Evolutionary conservation across 37 sponge, comb jelly and placozoan species (phyloP).

Genomic region (Hexactinellida sp.): DNA sequence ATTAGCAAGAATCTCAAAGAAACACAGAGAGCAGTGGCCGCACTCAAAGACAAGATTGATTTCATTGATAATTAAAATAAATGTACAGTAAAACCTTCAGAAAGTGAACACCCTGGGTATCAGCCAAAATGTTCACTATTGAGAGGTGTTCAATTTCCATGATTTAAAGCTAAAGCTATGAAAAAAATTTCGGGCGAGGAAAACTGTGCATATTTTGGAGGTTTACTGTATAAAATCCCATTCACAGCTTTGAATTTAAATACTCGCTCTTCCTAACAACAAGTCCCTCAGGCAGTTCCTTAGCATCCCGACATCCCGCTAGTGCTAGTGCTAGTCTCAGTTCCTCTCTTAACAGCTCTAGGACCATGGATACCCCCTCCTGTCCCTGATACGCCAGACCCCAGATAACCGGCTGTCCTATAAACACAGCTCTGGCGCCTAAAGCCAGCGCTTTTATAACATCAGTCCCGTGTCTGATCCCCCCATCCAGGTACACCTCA

Average conservation of each 20-base stretch:
- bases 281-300: not conserved
- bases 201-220: too few species aligned
- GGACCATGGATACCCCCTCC: constrained; percentile 54
- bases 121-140: too few species aligned
- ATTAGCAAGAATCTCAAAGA: not conserved
- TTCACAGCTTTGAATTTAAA: too few species aligned
- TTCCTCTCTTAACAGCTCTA: constrained; percentile 57
- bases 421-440: constrained; percentile 72
- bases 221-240: too few species aligned
- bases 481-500: constrained; percentile 80
- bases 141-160: not conserved
- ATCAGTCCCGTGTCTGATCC: constrained; percentile 70
- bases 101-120: too few species aligned
- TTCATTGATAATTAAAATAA: not conserved
- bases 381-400: constrained; percentile 58
- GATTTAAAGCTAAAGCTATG: not conserved
- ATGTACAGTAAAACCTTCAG: too few species aligned
- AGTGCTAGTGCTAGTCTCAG: constrained; percentile 52
- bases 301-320: constrained; percentile 26
- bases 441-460: constrained; percentile 77
- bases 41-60: not conserved
- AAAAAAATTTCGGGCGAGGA: too few species aligned
- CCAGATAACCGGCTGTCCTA: constrained; percentile 77
- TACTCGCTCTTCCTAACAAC: not conserved
- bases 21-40: not conserved